Base-by-base conservation (phyloP, 92 coral and sea anemone species). In the Porites evermanni region DNA sequence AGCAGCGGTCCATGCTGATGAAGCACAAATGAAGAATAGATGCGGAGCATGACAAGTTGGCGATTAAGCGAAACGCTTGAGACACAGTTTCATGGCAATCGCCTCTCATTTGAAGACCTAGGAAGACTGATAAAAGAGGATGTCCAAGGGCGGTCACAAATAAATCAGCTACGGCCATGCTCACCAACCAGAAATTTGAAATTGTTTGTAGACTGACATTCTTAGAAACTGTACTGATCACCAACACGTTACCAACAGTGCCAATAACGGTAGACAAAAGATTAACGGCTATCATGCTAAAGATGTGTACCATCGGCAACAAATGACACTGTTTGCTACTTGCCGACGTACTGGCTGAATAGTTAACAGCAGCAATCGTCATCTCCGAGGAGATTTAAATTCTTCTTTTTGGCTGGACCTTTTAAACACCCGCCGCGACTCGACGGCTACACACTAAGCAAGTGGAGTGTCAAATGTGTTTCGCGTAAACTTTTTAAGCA, bases 21-120 rank as follows among this genome's bases (percentile, higher is more conserved):
- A 92, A 74, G 79, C 95, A 90, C n/a, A 94, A 90, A 75, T 90
- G 90, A 8, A 92, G 76, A n/a, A 94, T 94, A 0, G 98, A 94
- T 13, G 90, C 98, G 7, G 87, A 52, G 20, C 77, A 77, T 59
- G 92, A 86, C 87, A 91, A 89, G 86, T 67, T 81, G 80, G 94
- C 88, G 59, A 89, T 70, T 77, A 94, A 56, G 53, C 98, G 91
- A 77, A 94, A 94, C 72, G 77, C 47, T 65, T 90, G 85, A 61
- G 94, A 95, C 18, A 92, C 91, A 44, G 29, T 53, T 17, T 82
- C 70, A 58, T 75, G 18, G 74, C 95, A 92, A 13, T 78, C 78
- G 12, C 79, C 83, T 10, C 29, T 68, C 2, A 85, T 65, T 67
- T 90, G 81, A 12, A 80, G 92, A 67, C 94, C 85, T 23, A 93